Conservation (phyloP, 2,888 invertebrate genomes). For the Amblyjoppa fuscipennis region DNA sequence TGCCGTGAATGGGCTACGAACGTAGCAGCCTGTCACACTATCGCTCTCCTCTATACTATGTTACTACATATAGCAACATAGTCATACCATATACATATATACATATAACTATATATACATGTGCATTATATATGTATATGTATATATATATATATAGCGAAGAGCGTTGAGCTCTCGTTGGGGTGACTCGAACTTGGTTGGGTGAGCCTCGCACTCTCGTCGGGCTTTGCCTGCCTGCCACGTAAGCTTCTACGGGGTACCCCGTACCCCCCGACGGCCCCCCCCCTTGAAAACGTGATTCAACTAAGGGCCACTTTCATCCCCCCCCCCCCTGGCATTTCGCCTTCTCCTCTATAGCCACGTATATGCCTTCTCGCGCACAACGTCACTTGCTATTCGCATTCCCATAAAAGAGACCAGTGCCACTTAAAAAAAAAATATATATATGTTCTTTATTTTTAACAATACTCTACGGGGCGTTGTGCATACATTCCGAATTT, state of each 20-base stretch:
- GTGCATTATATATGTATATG: not conserved
- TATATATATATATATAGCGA: constrained; percentile 12
- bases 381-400: constrained; percentile 11
- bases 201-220: constrained; percentile 65
- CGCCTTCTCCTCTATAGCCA: constrained; percentile 25
- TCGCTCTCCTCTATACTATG: constrained; percentile 57
- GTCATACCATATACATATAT: constrained; percentile 18
- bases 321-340: constrained; percentile 51
- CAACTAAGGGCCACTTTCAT: constrained; percentile 68
- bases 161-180: constrained; percentile 52
- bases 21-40: constrained; percentile 73
- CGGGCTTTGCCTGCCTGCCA: constrained; percentile 64
- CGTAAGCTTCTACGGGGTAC: constrained; percentile 65
- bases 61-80: constrained; percentile 32
- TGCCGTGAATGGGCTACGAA: constrained; percentile 80
- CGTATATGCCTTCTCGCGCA: not conserved
- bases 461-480: not conserved
- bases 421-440: not conserved
- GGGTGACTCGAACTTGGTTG: constrained; percentile 63
- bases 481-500: constrained; percentile 3
- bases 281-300: constrained; percentile 63
- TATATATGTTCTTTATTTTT: not conserved
- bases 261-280: not conserved
- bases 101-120: constrained; percentile 24
- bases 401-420: not conserved